Conservation (phyloP, 2,888 invertebrate genomes). For the Protula sp. region DNA sequence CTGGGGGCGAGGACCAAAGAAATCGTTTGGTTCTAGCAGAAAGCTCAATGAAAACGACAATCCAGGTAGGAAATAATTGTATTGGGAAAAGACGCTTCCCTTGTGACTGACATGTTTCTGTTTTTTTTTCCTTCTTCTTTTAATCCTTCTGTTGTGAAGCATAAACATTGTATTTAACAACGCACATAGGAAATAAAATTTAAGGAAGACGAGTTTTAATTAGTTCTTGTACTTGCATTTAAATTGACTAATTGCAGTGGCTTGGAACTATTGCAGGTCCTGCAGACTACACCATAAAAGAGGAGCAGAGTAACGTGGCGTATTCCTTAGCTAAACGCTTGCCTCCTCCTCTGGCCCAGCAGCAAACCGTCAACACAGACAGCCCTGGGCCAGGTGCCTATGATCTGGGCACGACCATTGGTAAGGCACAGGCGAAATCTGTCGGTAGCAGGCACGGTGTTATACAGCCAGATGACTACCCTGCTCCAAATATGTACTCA, state of each 20-base stretch:
- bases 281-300: too few species aligned
- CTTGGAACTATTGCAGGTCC: too few species aligned
- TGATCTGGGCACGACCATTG: slow-evolving; percentile 33
- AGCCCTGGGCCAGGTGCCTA: slow-evolving; percentile 32
- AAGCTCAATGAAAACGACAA: background rate
- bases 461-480: background rate
- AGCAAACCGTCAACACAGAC: slow-evolving; percentile 14
- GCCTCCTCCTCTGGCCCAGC: slow-evolving; percentile 1
- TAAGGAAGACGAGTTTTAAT: too few species aligned
- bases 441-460: slow-evolving; percentile 22
- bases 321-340: slow-evolving; percentile 26
- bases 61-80: slow-evolving; percentile 5
- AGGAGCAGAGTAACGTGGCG: too few species aligned
- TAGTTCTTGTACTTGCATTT: too few species aligned
- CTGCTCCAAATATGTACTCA: slow-evolving; percentile 16
- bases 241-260: too few species aligned
- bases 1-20: slow-evolving; percentile 27
- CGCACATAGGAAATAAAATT: too few species aligned
- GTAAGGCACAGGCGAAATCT: slow-evolving; percentile 28
- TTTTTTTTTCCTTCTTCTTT: too few species aligned
- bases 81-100: too few species aligned
- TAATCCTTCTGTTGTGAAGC: too few species aligned
- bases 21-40: slow-evolving; percentile 24
- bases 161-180: too few species aligned
- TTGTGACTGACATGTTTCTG: too few species aligned